Percentiles rank a stretch among this genome's conserved stretches.
Evolutionary conservation across 2,113 vertebrate species (phyloP).

Genomic region (Lophochroa leadbeateri): DNA sequence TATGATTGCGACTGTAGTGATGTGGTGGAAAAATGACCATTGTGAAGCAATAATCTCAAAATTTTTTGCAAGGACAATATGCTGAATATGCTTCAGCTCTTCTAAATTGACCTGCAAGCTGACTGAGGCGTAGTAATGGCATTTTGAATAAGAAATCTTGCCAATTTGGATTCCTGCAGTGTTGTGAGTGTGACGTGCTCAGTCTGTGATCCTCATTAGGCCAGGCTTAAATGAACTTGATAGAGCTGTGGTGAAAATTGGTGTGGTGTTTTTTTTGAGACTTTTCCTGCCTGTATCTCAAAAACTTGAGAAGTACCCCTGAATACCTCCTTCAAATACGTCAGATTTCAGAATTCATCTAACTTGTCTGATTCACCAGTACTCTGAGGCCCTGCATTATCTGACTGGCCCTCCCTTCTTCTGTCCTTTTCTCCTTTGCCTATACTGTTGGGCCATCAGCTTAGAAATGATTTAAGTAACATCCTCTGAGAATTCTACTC

Average conservation of each 20-base stretch:
- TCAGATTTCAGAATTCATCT: neutral
- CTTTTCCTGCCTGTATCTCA: neutral
- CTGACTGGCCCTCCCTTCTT: neutral
- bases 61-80: neutral
- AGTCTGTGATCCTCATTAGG: neutral
- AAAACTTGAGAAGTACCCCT: neutral
- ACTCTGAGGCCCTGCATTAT: neutral
- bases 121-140: neutral
- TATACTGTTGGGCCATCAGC: neutral
- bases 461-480: neutral
- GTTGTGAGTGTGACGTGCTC: neutral
- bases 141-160: neutral
- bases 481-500: neutral
- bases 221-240: neutral
- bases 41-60: neutral
- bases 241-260: neutral
- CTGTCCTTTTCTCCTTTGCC: neutral
- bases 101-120: neutral
- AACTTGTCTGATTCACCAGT: neutral
- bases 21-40: neutral
- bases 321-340: neutral
- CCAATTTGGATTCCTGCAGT: neutral
- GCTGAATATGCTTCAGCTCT: neutral
- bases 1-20: neutral
- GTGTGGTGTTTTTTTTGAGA: neutral